Base-by-base conservation (phyloP, 1,140 invertebrate genomes). In the Araneus ventricosus region DNA sequence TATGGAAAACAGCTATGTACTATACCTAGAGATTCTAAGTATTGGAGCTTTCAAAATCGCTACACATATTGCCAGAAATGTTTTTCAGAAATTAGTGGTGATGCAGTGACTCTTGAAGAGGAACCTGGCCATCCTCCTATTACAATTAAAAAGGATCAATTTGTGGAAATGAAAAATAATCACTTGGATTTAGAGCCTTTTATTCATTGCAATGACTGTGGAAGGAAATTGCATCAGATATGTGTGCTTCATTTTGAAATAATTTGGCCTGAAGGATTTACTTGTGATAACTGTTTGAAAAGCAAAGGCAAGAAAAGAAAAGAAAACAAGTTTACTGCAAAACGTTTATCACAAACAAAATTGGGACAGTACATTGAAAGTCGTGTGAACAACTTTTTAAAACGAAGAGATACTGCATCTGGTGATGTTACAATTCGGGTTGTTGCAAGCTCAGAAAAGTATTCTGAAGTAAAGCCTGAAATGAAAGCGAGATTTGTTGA, bases 41-140 rank as follows among this genome's bases (percentile, higher is more conserved):
- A 99, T 96, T 99, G 98, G 96, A 98, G 98, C 95, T 99, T 99
- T 95, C 98, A 99, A 95, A 99, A 99, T 96, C 98, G 98, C 97
- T 99, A 99, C 96, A 99, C 98, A 94, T 99, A 99, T 97, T 99
- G 99, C 97, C 97, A 99, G 96, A 99, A 99, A 96, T 99, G 99
- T 96, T 99, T 99, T 97, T 99, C 99, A 95, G 99, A 99, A 95
- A 99, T 99, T 96, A 98, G 98, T 95, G 98, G 98, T 94, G 99
- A 99, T 96, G 99, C 98, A 94, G 98, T 99, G 92, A 98, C 98
- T 95, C 96, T 99, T 94, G 97, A 98, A 95, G 93, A 94, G 96
- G 99, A 99, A 96, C 98, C 99, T 85, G 97, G 97, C 93, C 98
- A 99, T n/a, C 92, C 92, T 6, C 85, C 92, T 63, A 22, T 92